A percentile compares a stretch with the other conserved stretches of the same genome.
phyloP scores from a whole-genome alignment of 1,140 invertebrate genomes.

The Drosophila navojoa region DNA sequence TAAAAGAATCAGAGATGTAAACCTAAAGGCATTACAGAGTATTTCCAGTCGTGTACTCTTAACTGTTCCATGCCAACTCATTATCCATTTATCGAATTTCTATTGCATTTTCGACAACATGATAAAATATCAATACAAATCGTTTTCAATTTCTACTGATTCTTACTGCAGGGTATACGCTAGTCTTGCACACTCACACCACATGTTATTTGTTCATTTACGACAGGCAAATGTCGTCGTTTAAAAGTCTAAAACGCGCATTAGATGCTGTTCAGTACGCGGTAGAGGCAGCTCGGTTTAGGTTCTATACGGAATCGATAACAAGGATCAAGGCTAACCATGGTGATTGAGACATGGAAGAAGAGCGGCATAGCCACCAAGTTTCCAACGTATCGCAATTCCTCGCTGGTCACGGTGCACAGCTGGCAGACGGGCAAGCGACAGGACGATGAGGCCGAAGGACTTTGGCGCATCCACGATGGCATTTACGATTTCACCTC shows the following conservation, averaged over 20 bases:
- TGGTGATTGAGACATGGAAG: constrained; percentile 79
- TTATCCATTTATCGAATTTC: too few species aligned
- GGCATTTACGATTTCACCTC: constrained; percentile 88
- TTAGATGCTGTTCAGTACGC: constrained; percentile 38
- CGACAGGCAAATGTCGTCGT: constrained; percentile 3
- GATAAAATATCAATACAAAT: background rate
- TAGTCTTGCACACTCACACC: background rate
- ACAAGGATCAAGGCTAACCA: constrained; percentile 30
- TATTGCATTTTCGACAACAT: too few species aligned
- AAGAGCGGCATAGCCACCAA: constrained; percentile 74
- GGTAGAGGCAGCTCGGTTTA: background rate
- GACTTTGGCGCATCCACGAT: constrained; percentile 89
- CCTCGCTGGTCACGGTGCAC: constrained; percentile 60
- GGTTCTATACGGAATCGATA: constrained; percentile 14
- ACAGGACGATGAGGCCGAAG: constrained; percentile 87
- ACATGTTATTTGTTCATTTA: constrained; percentile 22
- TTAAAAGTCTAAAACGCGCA: constrained; percentile 4
- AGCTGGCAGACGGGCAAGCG: constrained; percentile 86
- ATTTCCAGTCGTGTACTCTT: background rate
- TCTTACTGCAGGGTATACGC: background rate
- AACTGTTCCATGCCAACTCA: background rate
- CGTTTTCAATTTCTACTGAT: background rate
- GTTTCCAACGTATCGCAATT: constrained; percentile 75
- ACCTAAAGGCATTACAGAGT: background rate
- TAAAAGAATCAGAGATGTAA: too few species aligned